Evolutionary conservation across 2,113 vertebrate species (phyloP).

Genomic region (Cacatua alba): DNA sequence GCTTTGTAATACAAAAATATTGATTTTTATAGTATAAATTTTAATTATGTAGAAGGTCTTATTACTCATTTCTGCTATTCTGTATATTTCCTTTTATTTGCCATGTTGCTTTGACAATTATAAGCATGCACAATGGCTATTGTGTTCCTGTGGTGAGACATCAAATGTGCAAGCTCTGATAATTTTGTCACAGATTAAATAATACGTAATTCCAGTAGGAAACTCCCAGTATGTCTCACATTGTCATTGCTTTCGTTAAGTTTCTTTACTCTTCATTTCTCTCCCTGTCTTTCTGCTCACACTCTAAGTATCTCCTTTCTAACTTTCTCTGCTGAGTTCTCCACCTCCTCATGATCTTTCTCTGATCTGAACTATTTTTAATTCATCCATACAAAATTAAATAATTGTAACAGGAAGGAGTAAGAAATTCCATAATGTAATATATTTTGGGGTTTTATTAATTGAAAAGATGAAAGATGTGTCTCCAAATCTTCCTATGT

Average conservation of each 20-base stretch:
- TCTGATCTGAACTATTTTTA: neutral
- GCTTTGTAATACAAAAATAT: neutral
- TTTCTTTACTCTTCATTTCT: neutral
- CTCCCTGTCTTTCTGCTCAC: neutral
- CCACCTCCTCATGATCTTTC: neutral
- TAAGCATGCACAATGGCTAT: neutral
- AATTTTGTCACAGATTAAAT: conserved; percentile 29
- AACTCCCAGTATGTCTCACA: neutral
- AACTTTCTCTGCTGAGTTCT: neutral
- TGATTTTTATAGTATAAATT: neutral
- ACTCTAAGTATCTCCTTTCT: neutral
- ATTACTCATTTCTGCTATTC: neutral
- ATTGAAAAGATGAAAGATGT: neutral
- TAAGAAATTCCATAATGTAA: neutral
- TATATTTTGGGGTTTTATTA: neutral
- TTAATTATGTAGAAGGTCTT: neutral
- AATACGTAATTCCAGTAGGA: neutral
- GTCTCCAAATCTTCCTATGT: neutral
- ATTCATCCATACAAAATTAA: neutral
- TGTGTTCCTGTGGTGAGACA: neutral
- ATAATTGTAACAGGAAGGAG: neutral
- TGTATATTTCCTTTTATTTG: neutral
- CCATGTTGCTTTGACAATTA: neutral
- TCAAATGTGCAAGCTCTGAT: neutral
- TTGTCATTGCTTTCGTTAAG: neutral